phyloP scores from a whole-genome alignment of 1,140 invertebrate species.

The Brachionus asplanchnoidis region DNA sequence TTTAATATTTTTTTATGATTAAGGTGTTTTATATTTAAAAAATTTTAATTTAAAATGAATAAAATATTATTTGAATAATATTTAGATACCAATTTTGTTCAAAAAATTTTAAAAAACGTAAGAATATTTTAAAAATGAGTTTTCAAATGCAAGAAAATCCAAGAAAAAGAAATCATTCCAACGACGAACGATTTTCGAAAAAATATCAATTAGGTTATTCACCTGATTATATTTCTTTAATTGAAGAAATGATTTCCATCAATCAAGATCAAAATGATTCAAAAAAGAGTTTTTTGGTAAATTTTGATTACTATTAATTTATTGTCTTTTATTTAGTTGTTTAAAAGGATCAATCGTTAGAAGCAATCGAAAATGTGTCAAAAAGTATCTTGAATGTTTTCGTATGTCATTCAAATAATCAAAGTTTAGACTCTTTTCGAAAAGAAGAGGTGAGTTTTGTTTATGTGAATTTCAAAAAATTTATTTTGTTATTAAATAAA shows the following conservation, averaged over 20 bases:
- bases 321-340: not conserved
- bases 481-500: not conserved
- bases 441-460: not conserved
- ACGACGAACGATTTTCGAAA: not conserved
- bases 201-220: not conserved
- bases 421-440: not conserved
- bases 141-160: not conserved
- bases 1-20: not conserved
- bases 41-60: not conserved
- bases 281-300: not conserved
- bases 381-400: not conserved
- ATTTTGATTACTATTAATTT: not conserved
- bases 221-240: not conserved
- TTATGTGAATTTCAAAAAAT: not conserved
- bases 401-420: not conserved
- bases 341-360: not conserved
- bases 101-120: not conserved
- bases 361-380: not conserved
- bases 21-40: not conserved
- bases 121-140: not conserved
- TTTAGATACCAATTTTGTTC: not conserved
- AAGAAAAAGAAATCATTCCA: not conserved
- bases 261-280: not conserved
- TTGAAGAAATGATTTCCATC: not conserved
- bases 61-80: not conserved